A percentile compares a stretch with the other conserved stretches of the same genome.
Evolutionary conservation across 2,797 vertebrate species (phyloP).

Genomic region (Coreius guichenoti): DNA sequence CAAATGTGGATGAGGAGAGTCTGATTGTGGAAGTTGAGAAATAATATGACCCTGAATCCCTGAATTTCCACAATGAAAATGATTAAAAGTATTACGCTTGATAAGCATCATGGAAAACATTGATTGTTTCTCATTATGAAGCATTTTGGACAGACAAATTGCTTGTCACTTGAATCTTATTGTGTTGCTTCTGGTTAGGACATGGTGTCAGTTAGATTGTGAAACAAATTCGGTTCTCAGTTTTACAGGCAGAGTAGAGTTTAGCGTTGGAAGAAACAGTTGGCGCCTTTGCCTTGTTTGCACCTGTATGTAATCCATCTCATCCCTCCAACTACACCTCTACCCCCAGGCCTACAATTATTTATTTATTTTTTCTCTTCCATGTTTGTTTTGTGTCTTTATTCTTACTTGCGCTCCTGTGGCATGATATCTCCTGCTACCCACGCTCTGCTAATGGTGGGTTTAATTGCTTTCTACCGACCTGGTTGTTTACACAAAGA

Average conservation of each 20-base stretch:
- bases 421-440: conserved; percentile 28
- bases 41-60: neutral
- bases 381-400: conserved; percentile 44
- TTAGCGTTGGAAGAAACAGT: conserved; percentile 11
- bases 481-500: conserved; percentile 41
- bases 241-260: neutral
- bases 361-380: conserved; percentile 10
- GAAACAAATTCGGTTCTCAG: neutral
- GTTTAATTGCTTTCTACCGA: conserved; percentile 38
- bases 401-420: conserved; percentile 33
- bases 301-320: conserved; percentile 35
- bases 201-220: neutral
- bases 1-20: neutral
- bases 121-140: neutral
- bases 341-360: neutral
- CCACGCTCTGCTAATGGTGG: conserved; percentile 35
- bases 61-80: neutral
- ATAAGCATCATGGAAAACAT: neutral
- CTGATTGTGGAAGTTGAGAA: neutral
- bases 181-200: neutral
- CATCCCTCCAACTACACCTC: conserved; percentile 1
- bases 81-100: neutral
- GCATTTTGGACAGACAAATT: neutral
- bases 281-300: conserved; percentile 31
- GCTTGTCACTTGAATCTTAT: neutral